Evolutionary conservation across 2,113 vertebrate genomes (phyloP).

Genomic region (Cynocephalus volans): DNA sequence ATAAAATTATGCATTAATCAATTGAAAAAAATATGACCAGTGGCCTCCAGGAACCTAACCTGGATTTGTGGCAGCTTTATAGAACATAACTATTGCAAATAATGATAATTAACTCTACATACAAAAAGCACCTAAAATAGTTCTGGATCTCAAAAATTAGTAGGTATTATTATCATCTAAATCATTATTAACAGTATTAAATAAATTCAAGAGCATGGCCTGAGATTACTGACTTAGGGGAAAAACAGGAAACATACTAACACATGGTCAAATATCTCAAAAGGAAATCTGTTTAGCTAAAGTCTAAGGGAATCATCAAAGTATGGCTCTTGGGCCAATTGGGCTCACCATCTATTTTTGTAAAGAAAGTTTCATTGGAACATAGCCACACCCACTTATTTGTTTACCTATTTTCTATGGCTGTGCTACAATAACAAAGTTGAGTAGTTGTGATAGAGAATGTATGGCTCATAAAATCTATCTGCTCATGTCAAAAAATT

Average conservation of each 20-base stretch:
- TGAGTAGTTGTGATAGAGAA: background rate
- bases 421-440: background rate
- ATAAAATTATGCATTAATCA: background rate
- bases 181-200: background rate
- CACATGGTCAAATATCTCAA: background rate
- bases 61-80: background rate
- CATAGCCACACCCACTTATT: background rate
- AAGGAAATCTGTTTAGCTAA: background rate
- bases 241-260: background rate
- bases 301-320: background rate
- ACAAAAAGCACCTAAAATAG: background rate
- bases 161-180: background rate
- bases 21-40: background rate
- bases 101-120: background rate
- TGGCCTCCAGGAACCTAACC: background rate
- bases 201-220: background rate
- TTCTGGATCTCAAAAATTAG: background rate
- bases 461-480: background rate
- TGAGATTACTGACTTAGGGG: background rate
- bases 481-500: background rate
- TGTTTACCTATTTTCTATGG: background rate
- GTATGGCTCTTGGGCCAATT: background rate
- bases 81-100: background rate
- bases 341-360: background rate
- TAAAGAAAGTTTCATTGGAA: background rate